These are phyloP conservation scores for Palythoa grandiflora DNA, from an alignment of 92 coral and sea anemone species.

Conservation along the genomic window DNA sequence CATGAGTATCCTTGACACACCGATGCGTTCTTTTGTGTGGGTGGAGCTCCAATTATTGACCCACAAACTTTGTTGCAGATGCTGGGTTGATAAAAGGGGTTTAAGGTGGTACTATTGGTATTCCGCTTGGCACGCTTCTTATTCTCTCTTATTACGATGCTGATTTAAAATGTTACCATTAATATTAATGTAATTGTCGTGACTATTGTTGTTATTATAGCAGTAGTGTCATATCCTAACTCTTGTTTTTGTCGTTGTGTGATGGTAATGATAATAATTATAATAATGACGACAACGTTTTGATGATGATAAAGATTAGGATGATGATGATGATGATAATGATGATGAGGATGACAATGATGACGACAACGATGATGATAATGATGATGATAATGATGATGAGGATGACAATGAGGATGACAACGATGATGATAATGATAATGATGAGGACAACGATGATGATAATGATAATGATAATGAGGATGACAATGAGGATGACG, in stretches of 20 bases:
- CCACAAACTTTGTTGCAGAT: too few relatives aligned
- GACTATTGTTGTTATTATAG: not conserved
- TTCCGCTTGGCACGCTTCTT: too few relatives aligned
- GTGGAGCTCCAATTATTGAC: too few relatives aligned
- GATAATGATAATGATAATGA: not conserved
- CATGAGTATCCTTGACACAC: too few relatives aligned
- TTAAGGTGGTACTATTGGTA: too few relatives aligned
- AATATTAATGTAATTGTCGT: too few relatives aligned
- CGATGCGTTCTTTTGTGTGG: too few relatives aligned
- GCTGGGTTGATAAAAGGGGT: too few relatives aligned
- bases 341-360: not conserved
- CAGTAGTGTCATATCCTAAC: not conserved
- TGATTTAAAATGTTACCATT: not conserved
- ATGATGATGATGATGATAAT: not conserved
- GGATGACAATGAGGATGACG: not conserved
- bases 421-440: not conserved
- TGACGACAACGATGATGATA: not conserved
- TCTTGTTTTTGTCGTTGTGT: not conserved
- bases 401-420: not conserved
- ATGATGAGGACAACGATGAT: not conserved
- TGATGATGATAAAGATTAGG: not conserved
- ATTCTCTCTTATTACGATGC: too few relatives aligned
- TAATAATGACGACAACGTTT: not conserved
- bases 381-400: not conserved
- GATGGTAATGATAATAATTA: not conserved